Evolutionary conservation across 2,888 invertebrate species (phyloP).

Genomic region (Suillia variegata): DNA sequence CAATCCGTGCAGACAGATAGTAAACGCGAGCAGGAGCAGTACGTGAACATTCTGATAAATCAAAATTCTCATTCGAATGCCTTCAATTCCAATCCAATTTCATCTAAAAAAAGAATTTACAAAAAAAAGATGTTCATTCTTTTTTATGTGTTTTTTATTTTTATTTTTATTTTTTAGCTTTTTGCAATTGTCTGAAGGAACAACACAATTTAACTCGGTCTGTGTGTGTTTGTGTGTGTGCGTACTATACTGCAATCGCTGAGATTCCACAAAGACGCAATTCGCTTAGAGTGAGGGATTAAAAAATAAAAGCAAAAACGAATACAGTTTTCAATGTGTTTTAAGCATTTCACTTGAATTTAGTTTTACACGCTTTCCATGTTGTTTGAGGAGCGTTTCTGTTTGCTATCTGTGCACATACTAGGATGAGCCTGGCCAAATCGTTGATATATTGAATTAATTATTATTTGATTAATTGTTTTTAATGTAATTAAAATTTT

Average conservation of each 20-base stretch:
- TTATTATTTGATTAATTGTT: too few relatives aligned
- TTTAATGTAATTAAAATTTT: too few relatives aligned
- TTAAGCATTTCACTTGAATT: too few relatives aligned
- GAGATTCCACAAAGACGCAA: neutral
- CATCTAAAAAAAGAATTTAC: neutral
- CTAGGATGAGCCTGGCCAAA: too few relatives aligned
- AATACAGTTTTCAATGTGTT: too few relatives aligned
- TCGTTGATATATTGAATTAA: too few relatives aligned
- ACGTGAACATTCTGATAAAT: neutral
- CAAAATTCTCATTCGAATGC: constrained; percentile 5
- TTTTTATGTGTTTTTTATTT: too few relatives aligned
- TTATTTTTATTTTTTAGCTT: neutral
- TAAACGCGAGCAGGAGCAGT: neutral
- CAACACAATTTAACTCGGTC: neutral
- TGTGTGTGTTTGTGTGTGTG: too few relatives aligned
- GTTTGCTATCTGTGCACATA: neutral
- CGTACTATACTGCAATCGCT: too few relatives aligned
- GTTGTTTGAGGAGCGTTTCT: neutral
- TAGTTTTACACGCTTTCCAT: neutral
- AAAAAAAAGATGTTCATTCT: too few relatives aligned
- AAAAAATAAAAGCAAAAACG: too few relatives aligned
- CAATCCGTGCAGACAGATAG: neutral
- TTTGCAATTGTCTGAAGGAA: neutral
- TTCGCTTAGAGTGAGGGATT: too few relatives aligned
- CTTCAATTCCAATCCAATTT: constrained; percentile 6